phyloP scores from a whole-genome alignment of 2,888 invertebrate species.

The Microctonus aethiopoides region DNA sequence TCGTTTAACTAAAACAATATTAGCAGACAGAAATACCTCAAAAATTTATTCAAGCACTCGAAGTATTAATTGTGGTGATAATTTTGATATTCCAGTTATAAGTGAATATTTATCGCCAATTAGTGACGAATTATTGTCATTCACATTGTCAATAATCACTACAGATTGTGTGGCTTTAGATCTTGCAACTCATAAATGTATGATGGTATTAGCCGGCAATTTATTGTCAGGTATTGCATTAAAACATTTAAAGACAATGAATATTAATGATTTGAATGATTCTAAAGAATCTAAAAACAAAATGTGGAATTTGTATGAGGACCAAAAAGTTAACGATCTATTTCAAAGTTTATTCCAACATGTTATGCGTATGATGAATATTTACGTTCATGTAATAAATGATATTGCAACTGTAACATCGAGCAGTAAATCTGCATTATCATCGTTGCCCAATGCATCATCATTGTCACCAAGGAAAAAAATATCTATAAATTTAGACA shows the following conservation, averaged over 20 bases:
- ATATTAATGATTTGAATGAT: slow-evolving; percentile 45
- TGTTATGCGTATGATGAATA: slow-evolving; percentile 77
- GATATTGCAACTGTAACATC: slow-evolving; percentile 71
- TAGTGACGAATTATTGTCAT: slow-evolving; percentile 59
- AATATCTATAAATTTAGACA: slow-evolving; percentile 48
- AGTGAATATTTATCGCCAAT: slow-evolving; percentile 42
- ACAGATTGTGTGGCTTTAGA: slow-evolving; percentile 70
- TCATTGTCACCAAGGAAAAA: slow-evolving; percentile 68
- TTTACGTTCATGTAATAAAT: slow-evolving; percentile 81
- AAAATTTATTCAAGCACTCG: slow-evolving; percentile 44
- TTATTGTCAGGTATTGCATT: slow-evolving; percentile 61
- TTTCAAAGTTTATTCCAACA: slow-evolving; percentile 76
- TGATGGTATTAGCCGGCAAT: slow-evolving; percentile 66
- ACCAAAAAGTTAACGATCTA: slow-evolving; percentile 61
- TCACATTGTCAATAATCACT: slow-evolving; percentile 65
- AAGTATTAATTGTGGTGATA: slow-evolving; percentile 23
- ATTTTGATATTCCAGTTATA: slow-evolving; percentile 32
- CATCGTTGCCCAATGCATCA: slow-evolving; percentile 69
- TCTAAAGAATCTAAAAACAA: slow-evolving; percentile 34
- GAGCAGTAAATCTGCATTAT: slow-evolving; percentile 70
- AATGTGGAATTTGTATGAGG: slow-evolving; percentile 56
- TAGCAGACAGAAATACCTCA: slow-evolving; percentile 47
- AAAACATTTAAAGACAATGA: slow-evolving; percentile 67
- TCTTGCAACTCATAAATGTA: slow-evolving; percentile 66
- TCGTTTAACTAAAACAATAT: slow-evolving; percentile 48